phyloP scores from a whole-genome alignment of 92 coral and sea anemone genomes.

The Palythoa grandis region DNA sequence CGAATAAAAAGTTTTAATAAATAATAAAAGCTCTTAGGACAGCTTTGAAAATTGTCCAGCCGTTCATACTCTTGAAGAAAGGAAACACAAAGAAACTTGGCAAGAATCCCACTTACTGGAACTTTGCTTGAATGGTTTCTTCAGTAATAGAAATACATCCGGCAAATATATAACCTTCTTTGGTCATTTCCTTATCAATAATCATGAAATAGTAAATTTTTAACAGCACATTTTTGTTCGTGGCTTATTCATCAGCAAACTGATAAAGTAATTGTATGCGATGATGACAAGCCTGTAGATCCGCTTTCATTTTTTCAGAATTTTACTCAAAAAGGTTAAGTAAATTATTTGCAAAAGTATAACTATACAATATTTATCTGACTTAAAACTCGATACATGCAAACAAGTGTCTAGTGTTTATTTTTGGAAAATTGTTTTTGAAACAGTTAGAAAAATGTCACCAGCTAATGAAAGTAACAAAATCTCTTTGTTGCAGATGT shows the following conservation, averaged over 20 bases:
- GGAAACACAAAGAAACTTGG: not conserved
- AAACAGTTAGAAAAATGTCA: slow-evolving; percentile 25
- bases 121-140: not conserved
- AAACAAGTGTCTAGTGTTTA: slow-evolving; percentile 6
- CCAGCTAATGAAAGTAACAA: slow-evolving; percentile 17
- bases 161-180: not conserved
- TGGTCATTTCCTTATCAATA: not conserved
- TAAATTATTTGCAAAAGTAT: not conserved
- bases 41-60: slow-evolving; percentile 4
- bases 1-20: not conserved
- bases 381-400: not conserved
- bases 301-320: not conserved
- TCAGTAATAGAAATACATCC: not conserved
- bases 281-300: not conserved
- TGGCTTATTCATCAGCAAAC: not conserved
- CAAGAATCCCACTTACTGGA: not conserved
- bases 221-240: not conserved
- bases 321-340: not conserved
- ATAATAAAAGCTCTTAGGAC: not conserved
- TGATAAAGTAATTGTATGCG: not conserved
- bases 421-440: not conserved
- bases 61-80: not conserved
- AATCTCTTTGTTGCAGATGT: slow-evolving; percentile 6
- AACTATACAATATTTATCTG: not conserved
- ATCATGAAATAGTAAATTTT: not conserved